These are phyloP conservation scores for Tiliqua scincoides DNA, from an alignment of 2,113 vertebrate genomes.

Conservation along the genomic window DNA sequence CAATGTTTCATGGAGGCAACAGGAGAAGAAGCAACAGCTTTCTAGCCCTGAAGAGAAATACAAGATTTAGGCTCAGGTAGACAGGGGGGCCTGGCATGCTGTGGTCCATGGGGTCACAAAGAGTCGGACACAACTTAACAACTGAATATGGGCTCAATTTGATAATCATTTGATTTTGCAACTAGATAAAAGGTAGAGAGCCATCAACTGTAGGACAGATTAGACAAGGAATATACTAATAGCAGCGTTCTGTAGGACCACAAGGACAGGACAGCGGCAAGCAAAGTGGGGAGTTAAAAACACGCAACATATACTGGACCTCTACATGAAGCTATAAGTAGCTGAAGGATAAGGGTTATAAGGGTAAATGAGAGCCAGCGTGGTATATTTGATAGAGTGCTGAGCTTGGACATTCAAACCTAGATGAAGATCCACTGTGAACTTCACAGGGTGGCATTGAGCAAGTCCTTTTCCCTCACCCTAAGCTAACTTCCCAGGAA, in stretches of 20 bases:
- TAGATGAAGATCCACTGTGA: no score
- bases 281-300: background rate
- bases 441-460: background rate
- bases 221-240: background rate
- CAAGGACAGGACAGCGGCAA: background rate
- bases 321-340: no score
- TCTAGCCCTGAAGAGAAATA: background rate
- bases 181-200: background rate
- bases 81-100: no score
- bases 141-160: no score
- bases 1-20: background rate
- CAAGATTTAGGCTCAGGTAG: background rate
- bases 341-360: background rate
- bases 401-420: background rate
- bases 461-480: no score
- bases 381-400: no score
- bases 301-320: background rate
- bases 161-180: background rate
- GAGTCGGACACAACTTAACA: no score
- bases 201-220: background rate
- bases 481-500: background rate
- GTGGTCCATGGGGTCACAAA: no score
- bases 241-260: background rate
- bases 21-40: background rate
- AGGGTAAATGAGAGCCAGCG: background rate